A percentile compares a stretch with the other conserved stretches of the same genome.
These are phyloP conservation scores for Champsocephalus esox DNA, from an alignment of 2,797 vertebrate genomes.

Conservation along the genomic window DNA sequence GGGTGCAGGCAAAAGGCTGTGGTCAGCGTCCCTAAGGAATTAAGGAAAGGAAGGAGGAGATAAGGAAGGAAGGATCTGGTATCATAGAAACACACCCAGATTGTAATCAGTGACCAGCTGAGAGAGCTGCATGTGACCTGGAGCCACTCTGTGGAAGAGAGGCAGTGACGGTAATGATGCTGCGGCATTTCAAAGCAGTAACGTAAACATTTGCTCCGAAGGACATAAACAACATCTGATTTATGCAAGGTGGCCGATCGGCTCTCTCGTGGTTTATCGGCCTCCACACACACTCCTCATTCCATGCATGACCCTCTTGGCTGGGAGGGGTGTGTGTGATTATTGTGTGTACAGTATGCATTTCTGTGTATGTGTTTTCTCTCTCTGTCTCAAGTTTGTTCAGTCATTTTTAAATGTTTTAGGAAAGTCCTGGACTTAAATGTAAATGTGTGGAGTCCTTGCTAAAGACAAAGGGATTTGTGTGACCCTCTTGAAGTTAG, in stretches of 20 bases:
- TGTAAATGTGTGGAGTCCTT: not conserved
- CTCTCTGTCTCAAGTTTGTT: not conserved
- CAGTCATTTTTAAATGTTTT: slow-evolving; percentile 16
- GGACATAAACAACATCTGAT: slow-evolving; percentile 67
- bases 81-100: slow-evolving; percentile 37
- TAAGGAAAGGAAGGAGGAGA: not conserved
- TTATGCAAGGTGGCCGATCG: slow-evolving; percentile 51
- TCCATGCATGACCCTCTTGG: slow-evolving; percentile 37
- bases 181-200: slow-evolving; percentile 62
- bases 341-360: slow-evolving; percentile 18
- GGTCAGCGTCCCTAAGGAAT: not conserved
- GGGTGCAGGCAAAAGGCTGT: not conserved
- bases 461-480: not conserved
- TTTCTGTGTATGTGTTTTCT: slow-evolving; percentile 16
- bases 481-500: not conserved
- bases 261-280: slow-evolving; percentile 63
- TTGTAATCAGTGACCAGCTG: slow-evolving; percentile 58
- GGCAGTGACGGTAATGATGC: slow-evolving; percentile 48
- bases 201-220: slow-evolving; percentile 66
- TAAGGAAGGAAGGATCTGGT: slow-evolving; percentile 9
- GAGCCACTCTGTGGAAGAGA: slow-evolving; percentile 46
- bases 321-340: slow-evolving; percentile 27
- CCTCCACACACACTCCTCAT: slow-evolving; percentile 39
- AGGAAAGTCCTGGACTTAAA: not conserved
- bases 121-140: slow-evolving; percentile 56